Evolutionary conservation across 2,888 invertebrate genomes (phyloP).

Genomic region (Sipha maydis): DNA sequence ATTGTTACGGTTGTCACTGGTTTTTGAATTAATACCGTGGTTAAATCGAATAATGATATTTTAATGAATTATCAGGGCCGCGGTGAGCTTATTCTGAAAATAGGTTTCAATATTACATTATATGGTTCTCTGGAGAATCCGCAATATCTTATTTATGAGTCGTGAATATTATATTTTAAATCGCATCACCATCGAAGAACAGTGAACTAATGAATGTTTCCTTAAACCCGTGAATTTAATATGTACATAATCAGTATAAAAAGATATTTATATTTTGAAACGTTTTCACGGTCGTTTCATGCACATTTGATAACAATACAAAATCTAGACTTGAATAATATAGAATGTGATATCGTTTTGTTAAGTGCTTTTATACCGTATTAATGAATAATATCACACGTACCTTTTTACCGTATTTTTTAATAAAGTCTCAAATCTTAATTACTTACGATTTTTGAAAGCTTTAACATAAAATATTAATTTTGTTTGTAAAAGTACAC

Average conservation of each 20-base stretch:
- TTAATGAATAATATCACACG: not conserved
- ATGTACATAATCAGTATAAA: not conserved
- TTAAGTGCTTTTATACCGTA: not conserved
- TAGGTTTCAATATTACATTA: constrained; percentile 38
- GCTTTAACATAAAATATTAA: too few species aligned
- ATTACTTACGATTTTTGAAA: too few species aligned
- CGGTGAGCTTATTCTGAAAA: not conserved
- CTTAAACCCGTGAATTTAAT: not conserved
- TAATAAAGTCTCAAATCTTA: too few species aligned
- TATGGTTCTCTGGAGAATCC: not conserved
- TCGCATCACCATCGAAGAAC: not conserved
- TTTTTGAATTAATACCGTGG: constrained; percentile 26
- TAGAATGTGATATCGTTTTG: not conserved
- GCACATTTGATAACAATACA: not conserved
- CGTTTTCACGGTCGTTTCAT: constrained; percentile 18
- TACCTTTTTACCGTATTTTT: too few species aligned
- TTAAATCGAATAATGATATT: constrained; percentile 40
- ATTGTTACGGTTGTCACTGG: constrained; percentile 25
- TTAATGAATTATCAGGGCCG: constrained; percentile 27
- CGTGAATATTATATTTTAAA: constrained; percentile 46
- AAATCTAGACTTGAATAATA: not conserved
- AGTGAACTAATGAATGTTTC: constrained; percentile 10
- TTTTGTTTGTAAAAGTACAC: too few species aligned
- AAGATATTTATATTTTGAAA: constrained; percentile 7
- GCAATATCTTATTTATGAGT: constrained; percentile 22